Percentiles rank a stretch among this genome's conserved stretches.
These are phyloP conservation scores for Protobothrops mucrosquamatus DNA, from an alignment of 2,113 vertebrate genomes.

Conservation along the genomic window DNA sequence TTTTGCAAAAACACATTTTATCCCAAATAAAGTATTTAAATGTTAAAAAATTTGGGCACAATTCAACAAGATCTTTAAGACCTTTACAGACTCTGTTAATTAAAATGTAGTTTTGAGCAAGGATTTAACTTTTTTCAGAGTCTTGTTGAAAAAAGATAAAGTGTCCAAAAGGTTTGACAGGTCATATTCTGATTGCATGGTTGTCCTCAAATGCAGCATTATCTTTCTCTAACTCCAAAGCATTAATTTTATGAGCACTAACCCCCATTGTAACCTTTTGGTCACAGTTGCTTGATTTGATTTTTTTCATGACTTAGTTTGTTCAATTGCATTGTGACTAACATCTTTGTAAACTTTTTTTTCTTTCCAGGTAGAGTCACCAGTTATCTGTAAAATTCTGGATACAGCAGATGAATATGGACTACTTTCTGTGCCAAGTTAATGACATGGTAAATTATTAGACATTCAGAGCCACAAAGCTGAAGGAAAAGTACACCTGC, in stretches of 20 bases:
- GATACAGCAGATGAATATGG: constrained; percentile 95
- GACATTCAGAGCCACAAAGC: constrained; percentile 18
- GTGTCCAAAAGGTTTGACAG: neutral
- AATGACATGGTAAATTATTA: constrained; percentile 42
- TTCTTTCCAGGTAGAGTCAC: constrained; percentile 87
- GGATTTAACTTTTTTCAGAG: neutral
- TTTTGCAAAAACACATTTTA: neutral
- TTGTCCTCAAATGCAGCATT: neutral
- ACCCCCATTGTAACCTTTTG: neutral
- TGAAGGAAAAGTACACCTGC: neutral
- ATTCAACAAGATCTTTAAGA: neutral
- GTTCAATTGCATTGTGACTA: neutral
- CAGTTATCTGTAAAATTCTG: constrained; percentile 95
- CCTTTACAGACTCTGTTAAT: neutral
- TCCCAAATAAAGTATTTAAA: neutral
- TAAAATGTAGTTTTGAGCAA: neutral
- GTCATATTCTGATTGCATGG: neutral
- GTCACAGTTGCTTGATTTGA: neutral
- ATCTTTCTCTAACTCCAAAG: neutral
- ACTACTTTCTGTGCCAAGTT: constrained; percentile 90
- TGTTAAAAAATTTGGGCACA: neutral
- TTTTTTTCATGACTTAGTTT: neutral
- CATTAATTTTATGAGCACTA: neutral
- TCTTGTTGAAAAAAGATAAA: neutral
- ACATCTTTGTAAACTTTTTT: neutral